Percentiles rank a stretch among this genome's conserved stretches.
Conservation (phyloP, 2,888 invertebrate genomes). For the Poecilus cupreus region DNA sequence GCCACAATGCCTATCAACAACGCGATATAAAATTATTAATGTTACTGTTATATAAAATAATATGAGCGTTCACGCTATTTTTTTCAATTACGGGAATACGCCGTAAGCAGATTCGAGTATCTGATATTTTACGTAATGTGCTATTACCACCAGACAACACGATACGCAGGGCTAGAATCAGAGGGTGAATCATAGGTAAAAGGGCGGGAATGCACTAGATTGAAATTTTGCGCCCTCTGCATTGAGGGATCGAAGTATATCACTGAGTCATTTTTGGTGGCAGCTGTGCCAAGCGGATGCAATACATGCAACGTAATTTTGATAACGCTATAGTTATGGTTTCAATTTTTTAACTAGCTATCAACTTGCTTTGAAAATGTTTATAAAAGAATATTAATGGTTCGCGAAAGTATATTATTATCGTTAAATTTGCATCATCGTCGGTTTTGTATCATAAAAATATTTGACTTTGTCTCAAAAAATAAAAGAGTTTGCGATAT, state of each 20-base stretch:
- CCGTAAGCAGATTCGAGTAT: no score
- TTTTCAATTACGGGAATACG: no score
- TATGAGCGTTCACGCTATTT: no score
- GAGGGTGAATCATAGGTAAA: constrained; percentile 40
- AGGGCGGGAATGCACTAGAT: constrained; percentile 30
- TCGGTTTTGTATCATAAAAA: neutral
- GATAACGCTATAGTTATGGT: neutral
- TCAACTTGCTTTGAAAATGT: no score
- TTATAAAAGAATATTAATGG: neutral
- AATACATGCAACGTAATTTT: neutral
- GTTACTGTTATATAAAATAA: no score
- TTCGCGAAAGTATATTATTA: neutral
- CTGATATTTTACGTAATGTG: neutral
- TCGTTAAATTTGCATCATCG: neutral
- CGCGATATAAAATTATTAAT: no score
- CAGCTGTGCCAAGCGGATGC: constrained; percentile 19
- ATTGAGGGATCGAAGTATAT: neutral
- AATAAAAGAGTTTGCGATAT: neutral
- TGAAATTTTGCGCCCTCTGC: constrained; percentile 16
- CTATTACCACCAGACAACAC: neutral
- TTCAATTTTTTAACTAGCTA: no score
- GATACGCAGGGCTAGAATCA: neutral
- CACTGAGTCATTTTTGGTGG: constrained; percentile 36
- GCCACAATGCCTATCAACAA: no score
- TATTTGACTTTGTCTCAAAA: neutral